Base-by-base conservation (phyloP, 2,113 vertebrate genomes). In the Paratilapia polleni region DNA sequence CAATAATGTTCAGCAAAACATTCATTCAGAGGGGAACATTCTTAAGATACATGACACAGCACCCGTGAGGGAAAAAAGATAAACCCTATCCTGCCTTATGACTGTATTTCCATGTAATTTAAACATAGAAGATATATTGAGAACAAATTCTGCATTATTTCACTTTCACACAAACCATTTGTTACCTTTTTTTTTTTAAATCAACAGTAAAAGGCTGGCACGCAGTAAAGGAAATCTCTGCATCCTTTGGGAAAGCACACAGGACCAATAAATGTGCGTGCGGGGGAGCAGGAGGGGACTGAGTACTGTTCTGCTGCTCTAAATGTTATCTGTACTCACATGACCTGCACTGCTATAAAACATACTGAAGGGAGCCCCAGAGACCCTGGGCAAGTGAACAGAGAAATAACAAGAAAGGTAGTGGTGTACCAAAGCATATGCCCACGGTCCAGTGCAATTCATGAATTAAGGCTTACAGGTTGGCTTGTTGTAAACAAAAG, bases 251-350 rank as follows among this genome's bases (percentile, higher is more conserved):
- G 49, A 73, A 73, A 47, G 76, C 38, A 80, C 12, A 62, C 41
- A 2, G 12, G 38, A 22, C 12, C 58, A 43, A 73, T 54, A 73
- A 73, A 52, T 22, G 10, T 58, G 19, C 36, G 47, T 58, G 85
- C 1, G 56, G 41, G 57, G 31, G 43, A 24, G 24, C 31, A 38
- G 26, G 56, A 20, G 19, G 43, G 56, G 24, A 52, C 78, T 24
- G 81, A 70, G 78, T 38, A 47, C 54, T 34, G 49, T 31, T 54
- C 47, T 14, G 22, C 31, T 76, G 70, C 60, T 84, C 31, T 31
- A 49, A 58, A 88, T 73, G 66, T 78, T 77, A 62, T 22, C 26
- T 66, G 14, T 4, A 62, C 57, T 84, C 22, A 80, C 83, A 84
- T 36, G 47, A 3, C 59, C 15, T 2, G n/a, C 22, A 26, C 2